Evolutionary conservation across 2,888 invertebrate species (phyloP), one percentile per base, ranked within the genome.

Genomic region (Trileptium ribeirensis): DNA sequence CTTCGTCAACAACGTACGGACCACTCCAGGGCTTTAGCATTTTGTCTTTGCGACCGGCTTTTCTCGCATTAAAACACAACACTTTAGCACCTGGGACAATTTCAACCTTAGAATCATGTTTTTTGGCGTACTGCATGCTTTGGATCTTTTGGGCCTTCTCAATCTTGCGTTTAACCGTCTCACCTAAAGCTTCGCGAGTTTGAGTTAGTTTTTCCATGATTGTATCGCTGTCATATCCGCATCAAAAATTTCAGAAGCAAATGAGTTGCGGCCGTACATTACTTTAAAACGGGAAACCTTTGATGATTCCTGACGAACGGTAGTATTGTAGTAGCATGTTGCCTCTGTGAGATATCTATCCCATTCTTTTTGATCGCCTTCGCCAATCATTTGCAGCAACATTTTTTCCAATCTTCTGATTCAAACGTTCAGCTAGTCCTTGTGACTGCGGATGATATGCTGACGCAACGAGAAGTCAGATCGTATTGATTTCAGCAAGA

Each of bases 361-460:
- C 74, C 74, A 70, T 15, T 70, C 74, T 19, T 8, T n/a, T 19
- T 31, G 74, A 31, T 70, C 74, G 33, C 34, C 34, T 15, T 36
- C 19, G 34, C 37, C 34, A 8, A 70, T 36, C 37, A 34, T 31
- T 36, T 70, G 8, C n/a, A 70, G 74, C 19, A 70, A n/a, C 74
- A 70, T 70, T 70, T n/a, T 31, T 70, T 70, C 8, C 31, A 70
- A 70, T 34, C 8, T n/a, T 70, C 37, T 70, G 74, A n/a, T 70
- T 70, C 8, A 70, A 70, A 15, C 74, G 8, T 70, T 70, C 74
- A 31, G n/a, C 74, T n/a, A 70, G 74, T 15, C 74, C 74, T n/a
- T 70, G 74, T 15, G 74, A 19, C 37, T 36, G 33, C 34, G 74
- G 74, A 70, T 70, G 74, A 70, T 70, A 70, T 70, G 74, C 74